Evolutionary conservation across 2,888 invertebrate genomes (phyloP).

Genomic region (Ophion costatus): DNA sequence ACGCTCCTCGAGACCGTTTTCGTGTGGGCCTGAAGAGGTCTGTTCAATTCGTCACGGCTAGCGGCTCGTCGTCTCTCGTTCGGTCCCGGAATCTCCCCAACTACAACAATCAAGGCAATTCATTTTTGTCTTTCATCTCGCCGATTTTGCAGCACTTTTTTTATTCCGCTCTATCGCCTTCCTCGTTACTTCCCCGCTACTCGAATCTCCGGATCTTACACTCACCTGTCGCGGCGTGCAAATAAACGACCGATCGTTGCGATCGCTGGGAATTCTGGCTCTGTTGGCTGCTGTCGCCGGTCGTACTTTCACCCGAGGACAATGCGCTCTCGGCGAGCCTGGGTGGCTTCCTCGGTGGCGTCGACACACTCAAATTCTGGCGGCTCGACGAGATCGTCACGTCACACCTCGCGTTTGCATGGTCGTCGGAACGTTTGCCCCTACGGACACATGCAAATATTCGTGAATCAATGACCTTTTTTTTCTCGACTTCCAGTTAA

Average conservation of each 20-base stretch:
- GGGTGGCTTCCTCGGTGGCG: slow-evolving; percentile 79
- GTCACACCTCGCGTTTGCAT: slow-evolving; percentile 77
- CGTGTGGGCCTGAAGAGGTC: slow-evolving; percentile 86
- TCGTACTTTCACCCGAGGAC: slow-evolving; percentile 83
- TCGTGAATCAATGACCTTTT: background rate
- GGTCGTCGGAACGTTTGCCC: slow-evolving; percentile 74
- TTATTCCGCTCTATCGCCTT: background rate
- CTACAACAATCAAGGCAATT: slow-evolving; percentile 78
- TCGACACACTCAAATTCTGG: slow-evolving; percentile 76
- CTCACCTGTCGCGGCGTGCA: slow-evolving; percentile 92
- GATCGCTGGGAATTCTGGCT: slow-evolving; percentile 85
- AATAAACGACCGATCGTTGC: slow-evolving; percentile 92
- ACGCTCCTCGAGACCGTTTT: slow-evolving; percentile 91
- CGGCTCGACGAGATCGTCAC: slow-evolving; percentile 75
- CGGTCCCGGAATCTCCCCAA: slow-evolving; percentile 93
- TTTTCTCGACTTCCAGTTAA: background rate
- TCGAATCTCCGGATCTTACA: background rate
- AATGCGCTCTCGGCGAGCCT: slow-evolving; percentile 81
- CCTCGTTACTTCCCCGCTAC: background rate
- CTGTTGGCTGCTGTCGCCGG: slow-evolving; percentile 88
- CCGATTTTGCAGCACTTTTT: background rate
- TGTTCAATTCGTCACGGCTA: slow-evolving; percentile 91
- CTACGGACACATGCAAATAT: slow-evolving; percentile 27
- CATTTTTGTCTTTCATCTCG: background rate
- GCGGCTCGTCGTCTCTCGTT: slow-evolving; percentile 86